A percentile compares a stretch with the other conserved stretches of the same genome.
Evolutionary conservation across 2,888 invertebrate species (phyloP).

Genomic region (Lissocephala sabroskyi): DNA sequence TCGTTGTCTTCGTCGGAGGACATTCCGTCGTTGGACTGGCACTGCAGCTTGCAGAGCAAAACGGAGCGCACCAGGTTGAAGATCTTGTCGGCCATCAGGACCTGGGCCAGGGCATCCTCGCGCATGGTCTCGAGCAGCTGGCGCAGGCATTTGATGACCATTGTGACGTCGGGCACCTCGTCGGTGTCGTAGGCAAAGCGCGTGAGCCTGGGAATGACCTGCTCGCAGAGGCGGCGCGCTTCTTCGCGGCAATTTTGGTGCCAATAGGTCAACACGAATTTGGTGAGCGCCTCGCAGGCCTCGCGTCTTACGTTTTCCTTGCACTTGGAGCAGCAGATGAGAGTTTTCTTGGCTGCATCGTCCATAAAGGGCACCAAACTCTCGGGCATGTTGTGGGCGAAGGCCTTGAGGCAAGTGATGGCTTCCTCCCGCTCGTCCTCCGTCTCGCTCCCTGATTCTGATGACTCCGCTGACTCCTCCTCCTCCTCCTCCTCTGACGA

Average conservation of each 20-base stretch:
- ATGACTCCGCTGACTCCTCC: too few relatives aligned
- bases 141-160: constrained; percentile 3
- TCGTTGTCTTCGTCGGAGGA: constrained; percentile 1
- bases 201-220: constrained; percentile 9
- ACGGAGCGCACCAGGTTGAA: constrained; percentile 8
- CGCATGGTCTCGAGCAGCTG: constrained; percentile 8
- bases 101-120: constrained; percentile 1
- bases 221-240: constrained; percentile 3
- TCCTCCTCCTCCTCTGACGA: too few relatives aligned
- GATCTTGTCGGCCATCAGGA: constrained; percentile 4
- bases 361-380: constrained; percentile 5
- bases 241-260: neutral
- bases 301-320: constrained; percentile 1
- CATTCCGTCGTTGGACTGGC: constrained; percentile 8
- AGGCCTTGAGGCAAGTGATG: constrained; percentile 7
- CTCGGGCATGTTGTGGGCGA: constrained; percentile 7
- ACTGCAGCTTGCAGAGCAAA: constrained; percentile 11
- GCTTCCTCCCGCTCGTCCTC: constrained; percentile 19
- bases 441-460: too few relatives aligned
- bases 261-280: constrained; percentile 4
- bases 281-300: constrained; percentile 11
- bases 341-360: neutral
- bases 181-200: constrained; percentile 5
- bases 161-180: constrained; percentile 2
- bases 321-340: neutral